These are phyloP conservation scores for Pedicia rivosa DNA, from an alignment of 2,888 invertebrate genomes.

Conservation along the genomic window DNA sequence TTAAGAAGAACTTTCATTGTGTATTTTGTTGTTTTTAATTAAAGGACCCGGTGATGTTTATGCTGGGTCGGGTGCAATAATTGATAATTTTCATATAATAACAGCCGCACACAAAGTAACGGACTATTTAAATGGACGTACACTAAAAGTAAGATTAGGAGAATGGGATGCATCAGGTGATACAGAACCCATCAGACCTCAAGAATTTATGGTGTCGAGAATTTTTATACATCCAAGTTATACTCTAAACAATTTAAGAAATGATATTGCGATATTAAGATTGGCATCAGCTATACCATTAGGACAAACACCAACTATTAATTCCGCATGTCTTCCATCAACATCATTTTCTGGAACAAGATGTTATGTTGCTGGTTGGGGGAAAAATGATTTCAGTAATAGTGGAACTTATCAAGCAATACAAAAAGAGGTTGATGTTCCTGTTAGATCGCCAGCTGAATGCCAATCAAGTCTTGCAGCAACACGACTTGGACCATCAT, in stretches of 20 bases:
- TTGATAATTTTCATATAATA: constrained; percentile 47
- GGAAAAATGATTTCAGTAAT: constrained; percentile 55
- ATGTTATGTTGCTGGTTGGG: constrained; percentile 68
- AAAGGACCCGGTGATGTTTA: constrained; percentile 43
- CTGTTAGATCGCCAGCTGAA: constrained; percentile 43
- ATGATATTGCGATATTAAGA: constrained; percentile 65
- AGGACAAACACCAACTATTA: constrained; percentile 38
- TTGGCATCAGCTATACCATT: constrained; percentile 42
- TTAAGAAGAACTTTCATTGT: too few relatives aligned
- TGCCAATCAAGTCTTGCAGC: constrained; percentile 46
- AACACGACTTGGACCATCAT: constrained; percentile 48
- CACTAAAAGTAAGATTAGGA: constrained; percentile 51
- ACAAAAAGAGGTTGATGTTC: constrained; percentile 60
- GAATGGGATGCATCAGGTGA: constrained; percentile 57
- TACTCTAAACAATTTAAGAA: constrained; percentile 53
- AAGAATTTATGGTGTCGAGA: constrained; percentile 40
- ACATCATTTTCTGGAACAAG: constrained; percentile 34
- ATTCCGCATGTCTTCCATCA: constrained; percentile 43
- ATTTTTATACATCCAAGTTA: constrained; percentile 49
- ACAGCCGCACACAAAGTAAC: constrained; percentile 57
- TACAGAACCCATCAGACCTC: constrained; percentile 45
- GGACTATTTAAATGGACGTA: constrained; percentile 26
- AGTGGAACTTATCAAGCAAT: constrained; percentile 44
- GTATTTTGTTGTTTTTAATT: too few relatives aligned
- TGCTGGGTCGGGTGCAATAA: constrained; percentile 55